Conservation (phyloP, 2,113 vertebrate genomes). For the Colaptes auratus region DNA sequence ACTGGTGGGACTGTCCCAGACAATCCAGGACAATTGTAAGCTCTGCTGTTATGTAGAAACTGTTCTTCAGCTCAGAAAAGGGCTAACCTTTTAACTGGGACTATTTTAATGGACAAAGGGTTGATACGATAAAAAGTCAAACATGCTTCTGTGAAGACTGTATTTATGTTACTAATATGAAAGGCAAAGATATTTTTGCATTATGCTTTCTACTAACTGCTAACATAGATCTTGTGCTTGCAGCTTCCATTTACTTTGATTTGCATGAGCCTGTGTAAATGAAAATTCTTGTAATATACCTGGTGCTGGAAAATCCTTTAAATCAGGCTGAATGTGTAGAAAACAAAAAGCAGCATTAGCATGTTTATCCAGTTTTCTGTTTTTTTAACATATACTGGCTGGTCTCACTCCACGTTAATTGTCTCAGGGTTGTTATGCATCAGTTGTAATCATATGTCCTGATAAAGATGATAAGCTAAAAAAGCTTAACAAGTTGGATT, state of each 20-base stretch:
- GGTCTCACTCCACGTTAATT: background rate
- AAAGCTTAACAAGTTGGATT: background rate
- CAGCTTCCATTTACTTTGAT: conserved; percentile 27
- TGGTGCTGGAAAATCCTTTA: background rate
- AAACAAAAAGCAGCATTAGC: conserved; percentile 32
- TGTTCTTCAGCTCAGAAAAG: background rate
- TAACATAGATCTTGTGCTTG: background rate
- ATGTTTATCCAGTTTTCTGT: conserved; percentile 26
- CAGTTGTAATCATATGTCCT: background rate
- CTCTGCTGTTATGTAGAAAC: background rate
- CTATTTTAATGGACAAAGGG: background rate
- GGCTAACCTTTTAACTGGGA: background rate
- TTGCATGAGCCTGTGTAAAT: conserved; percentile 34
- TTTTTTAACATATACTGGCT: background rate
- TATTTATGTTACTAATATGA: background rate
- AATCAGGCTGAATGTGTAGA: background rate
- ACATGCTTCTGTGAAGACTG: background rate
- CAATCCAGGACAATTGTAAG: conserved; percentile 69
- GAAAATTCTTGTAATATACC: background rate
- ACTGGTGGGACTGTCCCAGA: conserved; percentile 28
- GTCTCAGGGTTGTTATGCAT: background rate
- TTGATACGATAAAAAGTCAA: background rate
- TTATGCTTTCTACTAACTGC: conserved; percentile 44
- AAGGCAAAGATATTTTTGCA: background rate
- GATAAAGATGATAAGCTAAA: background rate